phyloP scores from a whole-genome alignment of 1,140 invertebrate species.

The Gonioctena quinquepunctata region DNA sequence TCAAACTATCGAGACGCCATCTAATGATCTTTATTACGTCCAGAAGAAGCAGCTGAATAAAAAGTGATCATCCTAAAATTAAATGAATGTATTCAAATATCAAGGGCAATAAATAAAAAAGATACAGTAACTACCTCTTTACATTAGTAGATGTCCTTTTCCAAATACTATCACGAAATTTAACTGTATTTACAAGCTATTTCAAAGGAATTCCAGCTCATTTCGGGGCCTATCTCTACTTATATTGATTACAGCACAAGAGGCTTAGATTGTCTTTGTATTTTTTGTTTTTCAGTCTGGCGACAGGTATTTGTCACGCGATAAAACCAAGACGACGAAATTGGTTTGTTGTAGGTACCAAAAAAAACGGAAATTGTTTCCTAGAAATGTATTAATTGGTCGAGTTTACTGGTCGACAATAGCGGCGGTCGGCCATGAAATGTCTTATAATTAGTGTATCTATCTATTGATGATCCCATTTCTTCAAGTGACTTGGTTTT shows the following conservation, averaged over 20 bases:
- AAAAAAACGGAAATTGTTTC: neutral
- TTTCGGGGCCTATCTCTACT: slow-evolving; percentile 11
- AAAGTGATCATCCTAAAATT: slow-evolving; percentile 9
- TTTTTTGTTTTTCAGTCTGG: slow-evolving; percentile 14
- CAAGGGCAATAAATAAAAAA: slow-evolving; percentile 11
- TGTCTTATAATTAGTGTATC: neutral
- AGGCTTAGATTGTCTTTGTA: slow-evolving; percentile 10
- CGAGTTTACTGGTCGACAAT: neutral
- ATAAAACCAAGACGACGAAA: slow-evolving; percentile 16
- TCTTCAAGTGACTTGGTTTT: neutral
- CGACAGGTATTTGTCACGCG: slow-evolving; percentile 21
- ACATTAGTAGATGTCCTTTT: slow-evolving; percentile 11
- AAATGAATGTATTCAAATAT: slow-evolving; percentile 16
- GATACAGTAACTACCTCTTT: slow-evolving; percentile 17
- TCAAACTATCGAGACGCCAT: too few relatives aligned
- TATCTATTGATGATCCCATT: neutral
- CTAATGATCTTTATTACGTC: neutral
- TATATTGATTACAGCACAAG: slow-evolving; percentile 20
- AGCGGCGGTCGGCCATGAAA: neutral
- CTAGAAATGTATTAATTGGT: slow-evolving; percentile 3
- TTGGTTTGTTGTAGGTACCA: slow-evolving; percentile 5
- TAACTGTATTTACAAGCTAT: slow-evolving; percentile 18
- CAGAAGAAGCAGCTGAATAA: neutral
- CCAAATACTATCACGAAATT: slow-evolving; percentile 1
- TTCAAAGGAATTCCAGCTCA: slow-evolving; percentile 15